Conservation (phyloP, 2,797 vertebrate genomes). For the Delichon dasypus region DNA sequence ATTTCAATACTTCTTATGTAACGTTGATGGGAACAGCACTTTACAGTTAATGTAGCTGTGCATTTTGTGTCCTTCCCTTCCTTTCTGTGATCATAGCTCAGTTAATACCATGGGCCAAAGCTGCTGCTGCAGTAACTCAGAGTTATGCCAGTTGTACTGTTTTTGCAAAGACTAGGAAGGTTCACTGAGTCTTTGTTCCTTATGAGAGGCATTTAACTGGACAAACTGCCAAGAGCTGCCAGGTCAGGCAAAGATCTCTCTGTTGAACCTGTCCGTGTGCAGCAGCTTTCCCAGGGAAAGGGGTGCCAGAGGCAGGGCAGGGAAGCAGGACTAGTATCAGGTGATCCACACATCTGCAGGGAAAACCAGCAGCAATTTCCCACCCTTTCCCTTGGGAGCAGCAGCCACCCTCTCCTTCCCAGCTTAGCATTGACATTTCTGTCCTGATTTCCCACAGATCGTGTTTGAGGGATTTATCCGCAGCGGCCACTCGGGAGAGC, state of each 20-base stretch:
- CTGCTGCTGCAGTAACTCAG: not conserved
- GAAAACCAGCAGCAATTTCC: not conserved
- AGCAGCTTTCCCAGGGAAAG: not conserved
- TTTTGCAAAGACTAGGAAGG: not conserved
- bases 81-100: not conserved
- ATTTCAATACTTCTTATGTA: conserved; percentile 21
- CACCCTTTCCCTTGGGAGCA: not conserved
- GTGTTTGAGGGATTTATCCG: conserved; percentile 93
- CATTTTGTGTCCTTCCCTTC: conserved; percentile 1
- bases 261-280: not conserved
- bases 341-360: not conserved
- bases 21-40: not conserved
- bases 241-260: not conserved
- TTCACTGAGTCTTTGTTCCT: not conserved
- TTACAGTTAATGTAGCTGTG: not conserved
- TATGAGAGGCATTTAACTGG: conserved; percentile 13
- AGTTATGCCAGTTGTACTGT: not conserved
- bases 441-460: conserved; percentile 78
- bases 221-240: not conserved
- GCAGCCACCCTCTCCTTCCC: not conserved
- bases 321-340: not conserved
- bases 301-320: not conserved
- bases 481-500: conserved; percentile 84
- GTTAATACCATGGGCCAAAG: not conserved
- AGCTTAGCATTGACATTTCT: not conserved